phyloP scores from a whole-genome alignment of 2,797 vertebrate species.

The Labeo calbasu region DNA sequence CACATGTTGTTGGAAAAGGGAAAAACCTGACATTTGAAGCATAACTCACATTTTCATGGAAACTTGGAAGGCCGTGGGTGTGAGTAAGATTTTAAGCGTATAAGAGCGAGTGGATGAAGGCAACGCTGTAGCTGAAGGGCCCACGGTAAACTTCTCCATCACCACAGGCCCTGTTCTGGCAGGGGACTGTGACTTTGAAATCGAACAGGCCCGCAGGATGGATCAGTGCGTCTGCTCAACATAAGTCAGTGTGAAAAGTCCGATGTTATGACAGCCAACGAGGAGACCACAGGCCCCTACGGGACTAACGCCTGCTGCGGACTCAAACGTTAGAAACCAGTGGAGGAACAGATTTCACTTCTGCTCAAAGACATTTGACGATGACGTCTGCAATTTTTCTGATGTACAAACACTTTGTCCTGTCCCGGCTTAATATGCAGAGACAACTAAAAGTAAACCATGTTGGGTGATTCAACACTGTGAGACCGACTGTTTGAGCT shows the following conservation, averaged over 20 bases:
- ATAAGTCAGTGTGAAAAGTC: slow-evolving; percentile 49
- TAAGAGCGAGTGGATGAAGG: slow-evolving; percentile 35
- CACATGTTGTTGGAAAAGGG: slow-evolving; percentile 54
- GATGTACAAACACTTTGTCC: slow-evolving; percentile 9
- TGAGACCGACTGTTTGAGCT: background rate
- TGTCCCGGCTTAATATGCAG: background rate
- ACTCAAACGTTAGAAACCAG: slow-evolving; percentile 18
- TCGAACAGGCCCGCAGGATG: slow-evolving; percentile 35
- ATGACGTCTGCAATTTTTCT: background rate
- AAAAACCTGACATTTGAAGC: slow-evolving; percentile 61
- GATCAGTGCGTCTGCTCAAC: slow-evolving; percentile 45
- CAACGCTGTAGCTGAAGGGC: slow-evolving; percentile 8
- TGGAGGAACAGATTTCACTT: slow-evolving; percentile 26
- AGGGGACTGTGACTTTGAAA: slow-evolving; percentile 43
- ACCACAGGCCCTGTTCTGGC: slow-evolving; percentile 41
- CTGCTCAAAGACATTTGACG: slow-evolving; percentile 15
- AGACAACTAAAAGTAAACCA: slow-evolving; percentile 17
- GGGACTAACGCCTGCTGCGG: slow-evolving; percentile 36
- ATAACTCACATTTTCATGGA: slow-evolving; percentile 56
- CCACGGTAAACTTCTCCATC: slow-evolving; percentile 35
- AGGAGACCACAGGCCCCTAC: slow-evolving; percentile 39
- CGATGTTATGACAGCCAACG: slow-evolving; percentile 39
- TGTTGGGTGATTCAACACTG: background rate
- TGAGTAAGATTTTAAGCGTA: slow-evolving; percentile 50
- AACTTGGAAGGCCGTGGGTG: slow-evolving; percentile 57